Evolutionary conservation across 2,113 vertebrate genomes (phyloP), one percentile per base, ranked within the genome.

Genomic region (Nematolebias whitei): DNA sequence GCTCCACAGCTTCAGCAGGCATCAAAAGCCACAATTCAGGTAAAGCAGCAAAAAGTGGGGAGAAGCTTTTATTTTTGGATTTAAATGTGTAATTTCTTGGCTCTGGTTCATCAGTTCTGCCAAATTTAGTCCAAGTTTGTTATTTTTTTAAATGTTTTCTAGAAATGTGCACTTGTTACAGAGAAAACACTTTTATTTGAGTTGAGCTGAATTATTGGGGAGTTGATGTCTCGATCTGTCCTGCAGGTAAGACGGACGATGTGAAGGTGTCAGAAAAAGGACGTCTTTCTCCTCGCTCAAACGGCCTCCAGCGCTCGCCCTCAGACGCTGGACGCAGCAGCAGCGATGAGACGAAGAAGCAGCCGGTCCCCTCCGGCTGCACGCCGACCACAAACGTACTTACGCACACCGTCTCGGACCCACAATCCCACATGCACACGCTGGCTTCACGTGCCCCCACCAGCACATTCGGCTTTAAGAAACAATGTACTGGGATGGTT

Each of bases 201-300:
- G 5, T 35, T 35, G 32, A 35, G 44, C 10, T 20, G 11, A 47
- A 47, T 20, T 47, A 20, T 3, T 20, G 10, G 19, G 20, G 0
- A 29, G 26, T 41, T 64, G 38, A 56, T 22, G 60, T 48, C 49
- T 58, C 5, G 0, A 6, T 18, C 13, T 66, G 1, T 73, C 73
- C 63, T 74, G 35, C 68, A 98, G 98, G 94, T 80, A 99, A 99
- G 91, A 99, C 98, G 1, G 97, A 99, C 16, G 98, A 99, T 57
- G 93, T 95, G 53, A 99, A 99, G 86, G 98, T 98, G 61, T 99
- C 97, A 14, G 98, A 99, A 89, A 98, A 98, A 85, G 96, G 96
- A 56, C 89, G 94, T 41, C 90, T 94, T 57, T 97, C 96, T 24
- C 95, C 98, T 49, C 95, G 94, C 75, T 78, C 93, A 5, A 92